A percentile compares a stretch with the other conserved stretches of the same genome.
These are phyloP conservation scores for Motacilla tschutschensis DNA, from an alignment of 2,113 vertebrate species.

Conservation along the genomic window DNA sequence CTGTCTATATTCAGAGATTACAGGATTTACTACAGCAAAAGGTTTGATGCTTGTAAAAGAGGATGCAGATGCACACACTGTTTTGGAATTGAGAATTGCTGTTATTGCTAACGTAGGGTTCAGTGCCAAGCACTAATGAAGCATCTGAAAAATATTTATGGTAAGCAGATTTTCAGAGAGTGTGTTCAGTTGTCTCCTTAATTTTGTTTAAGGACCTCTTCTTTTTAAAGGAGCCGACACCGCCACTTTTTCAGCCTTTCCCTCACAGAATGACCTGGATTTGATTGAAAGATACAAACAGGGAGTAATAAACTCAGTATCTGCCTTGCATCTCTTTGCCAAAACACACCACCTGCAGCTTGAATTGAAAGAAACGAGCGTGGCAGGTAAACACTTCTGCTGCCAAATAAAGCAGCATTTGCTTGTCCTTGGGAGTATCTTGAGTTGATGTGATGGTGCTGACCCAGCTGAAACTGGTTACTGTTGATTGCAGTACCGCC, in stretches of 20 bases:
- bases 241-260: not conserved
- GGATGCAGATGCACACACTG: fast-evolving
- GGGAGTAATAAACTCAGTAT: slow-evolving; percentile 77
- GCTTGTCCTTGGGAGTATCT: not conserved
- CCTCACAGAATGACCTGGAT: slow-evolving; percentile 48
- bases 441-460: not conserved
- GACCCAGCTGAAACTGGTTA: not conserved
- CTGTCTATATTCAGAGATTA: fast-evolving
- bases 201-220: slow-evolving; percentile 40
- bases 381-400: slow-evolving; percentile 72
- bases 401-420: not conserved
- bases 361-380: slow-evolving; percentile 86
- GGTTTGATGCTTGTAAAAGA: not conserved
- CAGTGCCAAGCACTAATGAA: not conserved
- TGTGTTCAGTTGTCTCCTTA: not conserved
- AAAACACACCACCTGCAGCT: slow-evolving; percentile 72
- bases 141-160: not conserved
- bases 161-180: not conserved
- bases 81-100: not conserved
- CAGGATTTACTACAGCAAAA: not conserved
- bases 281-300: slow-evolving; percentile 77
- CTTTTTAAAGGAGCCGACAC: slow-evolving; percentile 13
- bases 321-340: slow-evolving; percentile 84
- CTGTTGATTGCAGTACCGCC: fast-evolving
- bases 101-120: not conserved